Evolutionary conservation across 2,797 vertebrate genomes (phyloP).

Genomic region (Botia almorhae): DNA sequence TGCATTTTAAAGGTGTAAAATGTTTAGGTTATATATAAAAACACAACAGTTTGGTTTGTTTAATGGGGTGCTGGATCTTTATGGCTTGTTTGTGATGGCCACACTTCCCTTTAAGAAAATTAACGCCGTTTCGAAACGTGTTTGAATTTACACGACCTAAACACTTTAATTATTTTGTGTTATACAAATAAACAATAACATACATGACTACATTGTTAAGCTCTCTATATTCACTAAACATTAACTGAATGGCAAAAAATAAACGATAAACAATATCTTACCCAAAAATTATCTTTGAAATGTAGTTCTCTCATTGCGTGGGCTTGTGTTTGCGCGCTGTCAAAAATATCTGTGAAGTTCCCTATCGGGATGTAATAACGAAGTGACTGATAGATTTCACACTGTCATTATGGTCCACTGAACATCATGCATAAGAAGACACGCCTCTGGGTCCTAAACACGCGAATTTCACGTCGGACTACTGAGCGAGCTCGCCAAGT

Average conservation of each 20-base stretch:
- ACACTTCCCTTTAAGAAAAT: conserved; percentile 21
- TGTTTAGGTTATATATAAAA: neutral
- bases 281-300: conserved; percentile 85
- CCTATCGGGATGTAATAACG: neutral
- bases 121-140: conserved; percentile 25
- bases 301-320: conserved; percentile 76
- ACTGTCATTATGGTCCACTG: conserved; percentile 4
- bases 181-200: neutral
- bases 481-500: too few species aligned
- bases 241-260: neutral
- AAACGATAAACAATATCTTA: conserved; percentile 61
- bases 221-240: neutral
- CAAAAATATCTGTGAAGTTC: conserved; percentile 4
- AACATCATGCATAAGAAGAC: neutral
- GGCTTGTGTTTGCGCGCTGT: neutral
- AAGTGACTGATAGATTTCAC: conserved; percentile 19
- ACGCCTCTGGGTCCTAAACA: conserved; percentile 50
- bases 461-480: neutral
- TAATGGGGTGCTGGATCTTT: neutral
- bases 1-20: neutral
- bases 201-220: too few species aligned
- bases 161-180: neutral
- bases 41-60: neutral
- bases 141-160: neutral
- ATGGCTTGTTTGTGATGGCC: too few species aligned